Evolutionary conservation across 2,113 vertebrate genomes (phyloP).

Genomic region (Lophura nycthemera): DNA sequence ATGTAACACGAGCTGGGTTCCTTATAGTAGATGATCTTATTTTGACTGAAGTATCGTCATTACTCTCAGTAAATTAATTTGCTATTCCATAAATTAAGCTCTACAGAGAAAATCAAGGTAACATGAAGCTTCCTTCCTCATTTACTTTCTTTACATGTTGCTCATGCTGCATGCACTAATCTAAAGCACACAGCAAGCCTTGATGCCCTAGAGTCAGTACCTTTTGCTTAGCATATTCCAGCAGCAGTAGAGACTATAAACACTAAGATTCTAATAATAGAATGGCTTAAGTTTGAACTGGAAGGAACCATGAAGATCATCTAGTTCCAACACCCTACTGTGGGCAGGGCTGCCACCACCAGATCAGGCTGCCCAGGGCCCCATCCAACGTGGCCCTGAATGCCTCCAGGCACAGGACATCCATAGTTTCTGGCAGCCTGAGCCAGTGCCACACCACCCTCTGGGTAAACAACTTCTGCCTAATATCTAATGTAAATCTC

Average conservation of each 20-base stretch:
- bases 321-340: too few species aligned
- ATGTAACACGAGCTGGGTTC: constrained; percentile 30
- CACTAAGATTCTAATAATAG: neutral
- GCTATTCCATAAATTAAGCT: constrained; percentile 44
- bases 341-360: too few species aligned
- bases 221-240: neutral
- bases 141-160: neutral
- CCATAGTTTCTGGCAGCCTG: too few species aligned
- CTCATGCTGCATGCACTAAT: neutral
- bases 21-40: constrained; percentile 16
- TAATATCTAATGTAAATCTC: too few species aligned
- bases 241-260: neutral
- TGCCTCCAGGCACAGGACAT: too few species aligned
- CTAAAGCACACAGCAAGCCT: neutral
- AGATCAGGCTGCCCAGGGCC: too few species aligned
- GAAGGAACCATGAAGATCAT: too few species aligned
- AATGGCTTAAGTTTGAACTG: too few species aligned
- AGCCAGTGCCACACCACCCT: too few species aligned
- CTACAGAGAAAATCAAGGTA: neutral
- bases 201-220: neutral
- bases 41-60: constrained; percentile 35
- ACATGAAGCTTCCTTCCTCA: neutral
- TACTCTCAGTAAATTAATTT: constrained; percentile 28
- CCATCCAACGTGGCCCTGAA: too few species aligned
- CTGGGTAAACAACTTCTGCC: too few species aligned